Percentiles rank a stretch among this genome's conserved stretches.
phyloP scores from a whole-genome alignment of 2,113 vertebrate genomes.

The Shinisaurus crocodilurus region DNA sequence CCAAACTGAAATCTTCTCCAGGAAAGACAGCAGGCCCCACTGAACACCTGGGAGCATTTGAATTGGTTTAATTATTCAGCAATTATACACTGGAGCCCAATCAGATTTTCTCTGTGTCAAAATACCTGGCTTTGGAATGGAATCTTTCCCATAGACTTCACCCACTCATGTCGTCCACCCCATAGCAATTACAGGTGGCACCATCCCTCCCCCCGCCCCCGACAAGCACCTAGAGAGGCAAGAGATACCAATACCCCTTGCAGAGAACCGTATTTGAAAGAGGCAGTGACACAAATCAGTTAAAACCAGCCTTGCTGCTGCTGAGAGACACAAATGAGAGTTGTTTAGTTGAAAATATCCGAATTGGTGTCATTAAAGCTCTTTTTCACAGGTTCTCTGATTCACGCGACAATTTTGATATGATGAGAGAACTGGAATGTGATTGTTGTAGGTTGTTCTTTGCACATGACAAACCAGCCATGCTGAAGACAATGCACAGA shows the following conservation, averaged over 20 bases:
- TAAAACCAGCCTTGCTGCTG: background rate
- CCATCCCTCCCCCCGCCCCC: background rate
- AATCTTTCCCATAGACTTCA: background rate
- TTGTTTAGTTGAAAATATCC: background rate
- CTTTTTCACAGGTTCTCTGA: no score
- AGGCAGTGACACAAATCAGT: conserved; percentile 28
- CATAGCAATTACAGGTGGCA: conserved; percentile 1
- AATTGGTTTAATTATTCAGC: conserved; percentile 22
- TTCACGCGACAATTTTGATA: background rate
- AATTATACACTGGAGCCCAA: conserved; percentile 19
- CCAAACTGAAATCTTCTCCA: background rate
- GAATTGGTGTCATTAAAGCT: background rate
- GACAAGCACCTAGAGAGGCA: conserved; percentile 14
- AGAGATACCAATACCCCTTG: conserved; percentile 15
- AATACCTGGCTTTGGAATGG: background rate
- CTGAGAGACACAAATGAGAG: background rate
- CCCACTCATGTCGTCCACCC: background rate
- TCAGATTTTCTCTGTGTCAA: background rate
- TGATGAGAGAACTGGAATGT: no score
- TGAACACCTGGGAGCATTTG: background rate
- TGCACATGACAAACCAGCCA: background rate
- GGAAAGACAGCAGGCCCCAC: conserved; percentile 15
- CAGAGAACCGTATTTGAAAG: background rate
- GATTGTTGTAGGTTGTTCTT: background rate
- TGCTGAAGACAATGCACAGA: no score